Percentiles rank a stretch among this genome's conserved stretches.
These are phyloP conservation scores for Liolophura sinensis DNA, from an alignment of 1,140 invertebrate genomes.

Conservation along the genomic window DNA sequence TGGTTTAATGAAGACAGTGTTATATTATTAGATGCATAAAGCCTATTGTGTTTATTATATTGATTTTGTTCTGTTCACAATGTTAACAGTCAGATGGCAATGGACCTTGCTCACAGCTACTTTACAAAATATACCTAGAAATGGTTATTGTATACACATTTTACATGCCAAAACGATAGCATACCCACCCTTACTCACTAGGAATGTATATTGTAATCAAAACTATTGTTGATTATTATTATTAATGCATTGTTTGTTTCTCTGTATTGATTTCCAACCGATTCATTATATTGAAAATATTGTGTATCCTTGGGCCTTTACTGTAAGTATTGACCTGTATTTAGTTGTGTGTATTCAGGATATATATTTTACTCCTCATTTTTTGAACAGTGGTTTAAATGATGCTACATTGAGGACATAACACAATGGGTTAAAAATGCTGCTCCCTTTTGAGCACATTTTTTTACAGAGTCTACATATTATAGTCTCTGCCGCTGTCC, in stretches of 20 bases:
- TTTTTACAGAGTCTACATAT: slow-evolving; percentile 27
- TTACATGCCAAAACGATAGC: too few relatives aligned
- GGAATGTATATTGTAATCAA: too few relatives aligned
- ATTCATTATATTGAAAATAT: too few relatives aligned
- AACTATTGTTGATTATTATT: too few relatives aligned
- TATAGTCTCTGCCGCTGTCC: slow-evolving; percentile 28
- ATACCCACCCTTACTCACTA: too few relatives aligned
- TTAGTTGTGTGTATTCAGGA: neutral
- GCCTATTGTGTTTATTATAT: slow-evolving; percentile 1
- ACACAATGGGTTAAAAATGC: slow-evolving; percentile 17
- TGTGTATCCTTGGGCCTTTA: too few relatives aligned
- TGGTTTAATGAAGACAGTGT: neutral
- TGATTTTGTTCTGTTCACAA: neutral
- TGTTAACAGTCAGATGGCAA: slow-evolving; percentile 2
- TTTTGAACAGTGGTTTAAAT: slow-evolving; percentile 22
- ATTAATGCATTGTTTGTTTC: too few relatives aligned
- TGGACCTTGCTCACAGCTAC: neutral
- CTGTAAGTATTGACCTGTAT: too few relatives aligned
- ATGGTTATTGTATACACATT: too few relatives aligned
- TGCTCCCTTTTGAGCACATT: slow-evolving; percentile 55
- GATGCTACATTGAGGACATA: slow-evolving; percentile 1
- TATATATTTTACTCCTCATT: slow-evolving; percentile 12
- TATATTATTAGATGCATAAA: neutral
- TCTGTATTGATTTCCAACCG: too few relatives aligned
- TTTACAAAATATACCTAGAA: too few relatives aligned